Evolutionary conservation across 2,888 invertebrate genomes (phyloP), one percentile per base, ranked within the genome.

Genomic region (Tenthredo scrophulariae): DNA sequence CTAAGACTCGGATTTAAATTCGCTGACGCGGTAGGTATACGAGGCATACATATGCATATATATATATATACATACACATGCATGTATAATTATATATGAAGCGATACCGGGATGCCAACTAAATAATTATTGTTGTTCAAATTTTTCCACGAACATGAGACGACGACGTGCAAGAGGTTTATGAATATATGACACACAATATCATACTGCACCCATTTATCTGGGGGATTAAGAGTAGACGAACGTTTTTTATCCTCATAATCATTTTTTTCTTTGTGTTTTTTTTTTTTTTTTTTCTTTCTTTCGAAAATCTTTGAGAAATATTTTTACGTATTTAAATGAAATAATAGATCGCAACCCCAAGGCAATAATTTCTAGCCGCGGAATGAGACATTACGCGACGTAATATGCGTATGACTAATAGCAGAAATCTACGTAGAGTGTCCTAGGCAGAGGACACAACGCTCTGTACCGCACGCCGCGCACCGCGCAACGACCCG

Each of bases 381-480:
- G 62, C 62, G 26, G 0, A 62, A 62, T 26, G 10, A 62, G 62
- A 62, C 62, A n/a, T 54, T 54, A 54, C n/a, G n/a, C 54, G 62
- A 26, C 62, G 62, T 62, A 62, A 62, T 62, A 62, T 13, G 62
- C 46, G 43, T 43, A 74, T 74, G 72, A 74, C 72, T 74, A 74
- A 74, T 43, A 6, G 40, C 22, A 40, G 22, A 40, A 74, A 26
- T 26, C 10, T 22, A 58, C 58, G 10, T 10, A 74, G 43, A 74
- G 43, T 74, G 72, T 74, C 72, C 72, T 74, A 74, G 72, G 29
- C 72, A 74, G 72, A 74, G 72, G 72, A 74, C 72, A 74, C 72
- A 5, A 40, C 22, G 72, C 9, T 4, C 22, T 6, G 22, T 10
- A 10, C 22, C 22, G n/a, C 18, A 18, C 29, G 1, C 6, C 15